Evolutionary conservation across 2,797 vertebrate species (phyloP), one percentile per base, ranked within the genome.

Genomic region (Neosilurus mollespiculum): DNA sequence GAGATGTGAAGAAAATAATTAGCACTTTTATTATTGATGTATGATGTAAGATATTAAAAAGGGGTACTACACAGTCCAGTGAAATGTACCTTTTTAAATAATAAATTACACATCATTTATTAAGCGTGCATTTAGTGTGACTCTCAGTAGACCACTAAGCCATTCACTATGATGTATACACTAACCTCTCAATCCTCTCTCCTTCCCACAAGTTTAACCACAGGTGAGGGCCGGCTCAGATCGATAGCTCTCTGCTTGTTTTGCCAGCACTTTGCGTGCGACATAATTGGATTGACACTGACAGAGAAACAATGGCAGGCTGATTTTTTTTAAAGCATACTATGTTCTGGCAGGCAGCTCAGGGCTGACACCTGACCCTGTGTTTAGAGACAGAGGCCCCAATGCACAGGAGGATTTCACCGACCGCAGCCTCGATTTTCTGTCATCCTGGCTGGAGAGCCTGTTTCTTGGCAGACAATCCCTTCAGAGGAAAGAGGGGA

Each of bases 241-340:
- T 86, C 87, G 78, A 90, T 89, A 84, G 65, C 72, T 59, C 72
- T 61, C 77, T 70, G 69, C 72, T 87, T 86, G 84, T 88, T 88
- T 88, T 86, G 87, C 83, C 83, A 72, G 82, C 80, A 64, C 82
- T 85, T 66, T 85, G 81, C 83, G 66, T 86, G 85, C 81, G 82
- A 90, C 86, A 88, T 87, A 86, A 88, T 87, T 85, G 82, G 82
- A 90, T 89, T 89, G 89, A 87, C 87, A 88, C 84, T 86, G 87
- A 85, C 80, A 87, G 69, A 78, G 84, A 82, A 87, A 80, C 84
- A 84, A 81, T 84, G 65, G 84, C 65, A 81, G 34, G 51, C 54
- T n/a, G 12, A 54, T 53, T 81, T 61, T 82, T 79, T 64, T 30
- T 43, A 79, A 80, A 24, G 49, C 61, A 66, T 56, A 80, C 76